A percentile compares a stretch with the other conserved stretches of the same genome.
Conservation (phyloP, 1,140 invertebrate species). For the Stenopsyche tienmushanensis region DNA sequence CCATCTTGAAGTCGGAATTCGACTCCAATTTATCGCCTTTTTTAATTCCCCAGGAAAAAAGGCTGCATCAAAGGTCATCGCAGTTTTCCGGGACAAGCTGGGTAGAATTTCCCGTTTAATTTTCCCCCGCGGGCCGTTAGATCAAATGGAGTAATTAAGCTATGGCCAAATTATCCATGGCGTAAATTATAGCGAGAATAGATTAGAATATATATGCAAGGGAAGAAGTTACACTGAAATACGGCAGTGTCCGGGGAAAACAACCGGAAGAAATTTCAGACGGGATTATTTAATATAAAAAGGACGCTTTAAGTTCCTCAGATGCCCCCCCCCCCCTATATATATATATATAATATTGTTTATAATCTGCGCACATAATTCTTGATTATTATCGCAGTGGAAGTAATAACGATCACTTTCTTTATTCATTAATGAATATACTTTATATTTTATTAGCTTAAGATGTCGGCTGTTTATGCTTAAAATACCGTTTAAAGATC, state of each 20-base stretch:
- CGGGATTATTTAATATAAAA: no score
- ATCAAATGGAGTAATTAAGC: slow-evolving; percentile 26
- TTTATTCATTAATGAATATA: no score
- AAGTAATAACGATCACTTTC: no score
- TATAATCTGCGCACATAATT: no score
- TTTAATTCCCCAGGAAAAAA: background rate
- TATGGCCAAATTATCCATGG: slow-evolving; percentile 14
- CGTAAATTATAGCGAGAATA: slow-evolving; percentile 21
- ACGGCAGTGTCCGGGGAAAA: background rate
- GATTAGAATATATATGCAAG: slow-evolving; percentile 1
- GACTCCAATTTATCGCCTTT: background rate
- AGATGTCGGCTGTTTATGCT: no score
- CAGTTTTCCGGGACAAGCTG: background rate
- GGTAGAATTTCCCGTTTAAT: slow-evolving; percentile 16
- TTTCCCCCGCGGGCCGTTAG: slow-evolving; percentile 14
- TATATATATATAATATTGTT: no score
- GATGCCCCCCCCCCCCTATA: no score
- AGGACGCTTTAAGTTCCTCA: no score
- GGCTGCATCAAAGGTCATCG: no score
- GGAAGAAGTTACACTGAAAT: background rate
- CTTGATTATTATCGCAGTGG: no score
- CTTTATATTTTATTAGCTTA: no score
- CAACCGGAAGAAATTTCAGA: background rate
- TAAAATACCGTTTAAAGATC: no score
- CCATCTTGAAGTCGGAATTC: background rate